Evolutionary conservation across 2,888 invertebrate genomes (phyloP).

Genomic region (Idaea aversata): DNA sequence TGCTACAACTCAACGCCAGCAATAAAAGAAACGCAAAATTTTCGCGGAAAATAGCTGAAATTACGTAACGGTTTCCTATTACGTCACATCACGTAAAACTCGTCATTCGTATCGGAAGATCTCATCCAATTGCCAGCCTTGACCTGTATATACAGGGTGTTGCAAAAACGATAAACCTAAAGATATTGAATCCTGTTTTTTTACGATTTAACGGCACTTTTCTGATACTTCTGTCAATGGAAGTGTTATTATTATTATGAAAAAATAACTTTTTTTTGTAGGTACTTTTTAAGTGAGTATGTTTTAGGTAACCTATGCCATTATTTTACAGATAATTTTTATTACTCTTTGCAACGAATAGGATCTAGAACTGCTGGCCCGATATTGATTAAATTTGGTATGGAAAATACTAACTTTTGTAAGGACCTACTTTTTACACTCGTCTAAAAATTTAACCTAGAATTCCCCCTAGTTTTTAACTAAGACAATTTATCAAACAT

Average conservation of each 20-base stretch:
- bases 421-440: not conserved
- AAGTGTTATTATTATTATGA: too few relatives aligned
- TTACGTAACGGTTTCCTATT: constrained; percentile 9
- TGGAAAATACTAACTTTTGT: too few relatives aligned
- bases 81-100: constrained; percentile 5
- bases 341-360: too few relatives aligned
- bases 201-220: not conserved
- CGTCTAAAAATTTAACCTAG: not conserved
- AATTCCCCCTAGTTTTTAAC: not conserved
- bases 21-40: constrained; percentile 5
- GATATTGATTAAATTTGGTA: too few relatives aligned
- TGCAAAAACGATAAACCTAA: not conserved
- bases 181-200: not conserved
- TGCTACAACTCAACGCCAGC: constrained; percentile 18
- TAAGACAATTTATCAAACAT: constrained; percentile 7
- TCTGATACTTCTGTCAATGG: too few relatives aligned
- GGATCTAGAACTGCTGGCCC: too few relatives aligned
- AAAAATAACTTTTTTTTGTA: too few relatives aligned
- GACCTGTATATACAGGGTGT: constrained; percentile 17
- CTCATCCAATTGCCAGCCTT: constrained; percentile 20
- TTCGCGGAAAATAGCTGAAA: constrained; percentile 1
- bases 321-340: too few relatives aligned
- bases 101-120: constrained; percentile 22
- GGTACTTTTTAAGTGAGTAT: too few relatives aligned
- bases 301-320: too few relatives aligned